Evolutionary conservation across 2,888 invertebrate genomes (phyloP), one percentile per base, ranked within the genome.

Genomic region (Rhagophthalmus giganteus): DNA sequence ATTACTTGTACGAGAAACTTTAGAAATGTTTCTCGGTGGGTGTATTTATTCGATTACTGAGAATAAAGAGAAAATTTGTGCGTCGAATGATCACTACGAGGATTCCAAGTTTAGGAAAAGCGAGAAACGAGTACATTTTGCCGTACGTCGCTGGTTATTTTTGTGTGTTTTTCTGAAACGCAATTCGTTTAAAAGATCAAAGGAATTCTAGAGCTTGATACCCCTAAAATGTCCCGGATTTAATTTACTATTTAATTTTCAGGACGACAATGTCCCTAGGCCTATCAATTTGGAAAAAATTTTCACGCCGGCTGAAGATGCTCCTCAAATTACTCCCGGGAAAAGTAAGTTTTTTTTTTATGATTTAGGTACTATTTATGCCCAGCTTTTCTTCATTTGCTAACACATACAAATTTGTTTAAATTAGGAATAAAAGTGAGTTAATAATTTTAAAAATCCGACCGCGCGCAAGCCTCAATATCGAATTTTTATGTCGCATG

Each of bases 291-390:
- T 93, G 70, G 88, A 90, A 76, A 91, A 92, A 76, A 84, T 92
- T 67, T 90, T 93, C 74, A 91, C 90, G 2, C 92, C 92, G 41
- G 90, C 92, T n/a, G 81, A 87, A 38, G 91, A 92, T 76, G 81
- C 85, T 60, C 85, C 83, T 55, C 88, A 89, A 74, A 82, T 88
- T 68, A 76, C 86, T 63, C 90, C 90, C 69, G 87, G 83, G 60
- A 61, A 59, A 49, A 70, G 75, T 74, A 66, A 71, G 72, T 66
- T 35, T 12, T 20, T 33, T 39, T 35, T 3, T 25, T 33, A 20
- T 20, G 20, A 20, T 7, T 5, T 20, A 20, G 7, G 7, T 20
- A 20, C 20, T n/a, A 20, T 20, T 20, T 3, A 20, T 7, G 20
- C 8, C 2, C 7, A 10, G 8, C 11, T 7, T 7, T 25, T 13